Base-by-base conservation (phyloP, 2,888 invertebrate species). In the Chydorus sphaericus region DNA sequence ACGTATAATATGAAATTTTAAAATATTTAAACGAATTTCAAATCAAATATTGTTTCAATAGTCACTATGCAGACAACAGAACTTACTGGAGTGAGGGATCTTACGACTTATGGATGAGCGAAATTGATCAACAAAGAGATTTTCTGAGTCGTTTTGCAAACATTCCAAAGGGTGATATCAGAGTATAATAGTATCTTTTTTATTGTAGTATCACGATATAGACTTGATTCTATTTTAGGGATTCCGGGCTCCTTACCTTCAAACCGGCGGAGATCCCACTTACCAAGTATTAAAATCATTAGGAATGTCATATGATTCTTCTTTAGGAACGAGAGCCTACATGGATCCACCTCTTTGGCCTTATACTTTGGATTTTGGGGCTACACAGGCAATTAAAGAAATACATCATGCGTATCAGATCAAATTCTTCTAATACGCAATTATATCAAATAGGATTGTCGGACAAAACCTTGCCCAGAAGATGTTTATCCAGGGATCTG, bases 291-390 rank as follows among this genome's bases (percentile, higher is more conserved):
- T 54, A 18, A 28, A 23, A 11, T 11, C 10, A 29, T 20, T 48
- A 23, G 31, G 20, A 4, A 48, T 54, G 44, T n/a, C 14, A 2
- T 54, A 28, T 36, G 54, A 54, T 29, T 39, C 30, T 10, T 54
- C 54, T 4, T 29, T 30, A 1, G 10, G 31, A 18, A 44, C 54
- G 5, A 10, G 6, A 20, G 7, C 39, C 2, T 39, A 20, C 14
- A 48, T 48, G 30, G 30, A 29, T 29, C 54, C 54, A 2, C 54
- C 54, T 5, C 10, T 48, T 28, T 54, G 54, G 54, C 54, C 54
- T 3, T 54, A 39, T 36, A 54, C 54, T 10, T 28, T 54, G 16
- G 54, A 54, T 48, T 54, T 44, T 26, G 44, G 36, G 8, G 16
- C 36, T 6, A 23, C 31, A 18, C 52, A 52, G 18, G 52, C 36